A percentile compares a stretch with the other conserved stretches of the same genome.
Evolutionary conservation across 30 jellyfish, hydroid and myxozoan species (phyloP).

Genomic region (Sanderia malayensis): DNA sequence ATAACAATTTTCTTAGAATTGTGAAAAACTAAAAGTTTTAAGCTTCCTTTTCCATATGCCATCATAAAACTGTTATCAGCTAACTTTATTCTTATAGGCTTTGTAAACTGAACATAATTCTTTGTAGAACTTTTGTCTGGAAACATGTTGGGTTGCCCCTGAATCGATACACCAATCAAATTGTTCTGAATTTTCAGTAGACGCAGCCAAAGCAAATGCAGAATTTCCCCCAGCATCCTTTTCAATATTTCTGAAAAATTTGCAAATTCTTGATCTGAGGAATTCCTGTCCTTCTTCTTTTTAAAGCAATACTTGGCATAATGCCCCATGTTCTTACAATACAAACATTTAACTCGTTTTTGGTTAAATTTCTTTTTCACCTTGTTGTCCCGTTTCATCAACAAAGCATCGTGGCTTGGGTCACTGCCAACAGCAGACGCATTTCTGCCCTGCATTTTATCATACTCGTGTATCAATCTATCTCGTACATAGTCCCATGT

Average conservation of each 20-base stretch:
- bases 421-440: not conserved
- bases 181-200: too few relatives aligned
- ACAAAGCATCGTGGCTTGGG: not conserved
- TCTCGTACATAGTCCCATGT: too few relatives aligned
- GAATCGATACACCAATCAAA: conserved; percentile 59
- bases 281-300: not conserved
- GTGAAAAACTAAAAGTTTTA: not conserved
- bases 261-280: not conserved
- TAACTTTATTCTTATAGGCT: not conserved
- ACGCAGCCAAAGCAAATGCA: too few relatives aligned
- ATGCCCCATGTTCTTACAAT: not conserved
- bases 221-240: not conserved
- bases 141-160: conserved; percentile 57
- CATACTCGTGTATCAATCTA: too few relatives aligned
- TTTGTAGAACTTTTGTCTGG: conserved; percentile 10
- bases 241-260: not conserved
- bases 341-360: not conserved
- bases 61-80: not conserved
- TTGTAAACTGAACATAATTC: not conserved
- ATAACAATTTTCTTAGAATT: not conserved
- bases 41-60: conserved; percentile 10
- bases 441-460: not conserved
- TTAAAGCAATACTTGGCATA: not conserved
- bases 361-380: not conserved
- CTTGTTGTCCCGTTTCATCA: not conserved